These are phyloP conservation scores for Nomada ferruginata DNA, from an alignment of 2,888 invertebrate species.

Conservation along the genomic window DNA sequence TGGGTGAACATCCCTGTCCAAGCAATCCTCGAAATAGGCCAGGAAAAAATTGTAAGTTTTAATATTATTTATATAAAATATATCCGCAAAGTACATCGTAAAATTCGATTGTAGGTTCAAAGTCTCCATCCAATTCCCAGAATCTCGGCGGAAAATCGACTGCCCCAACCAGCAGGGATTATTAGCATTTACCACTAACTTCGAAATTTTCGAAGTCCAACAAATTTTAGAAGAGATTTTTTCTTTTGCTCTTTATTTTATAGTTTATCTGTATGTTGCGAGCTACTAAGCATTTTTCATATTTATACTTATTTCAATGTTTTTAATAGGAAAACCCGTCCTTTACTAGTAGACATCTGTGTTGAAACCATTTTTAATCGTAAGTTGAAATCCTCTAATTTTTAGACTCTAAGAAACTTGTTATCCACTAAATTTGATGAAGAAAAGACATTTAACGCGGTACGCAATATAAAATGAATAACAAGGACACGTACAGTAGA, in stretches of 20 bases:
- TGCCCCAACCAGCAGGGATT: constrained; percentile 81
- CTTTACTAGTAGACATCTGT: constrained; percentile 69
- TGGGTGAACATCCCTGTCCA: constrained; percentile 86
- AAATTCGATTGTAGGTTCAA: constrained; percentile 73
- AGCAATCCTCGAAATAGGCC: constrained; percentile 81
- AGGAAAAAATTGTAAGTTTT: constrained; percentile 77
- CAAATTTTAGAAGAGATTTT: constrained; percentile 67
- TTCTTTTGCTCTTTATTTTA: constrained; percentile 70
- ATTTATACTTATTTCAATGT: constrained; percentile 74
- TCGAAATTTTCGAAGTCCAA: constrained; percentile 57
- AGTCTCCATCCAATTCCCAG: constrained; percentile 81
- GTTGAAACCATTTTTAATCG: constrained; percentile 54
- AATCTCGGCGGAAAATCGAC: constrained; percentile 80
- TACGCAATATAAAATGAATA: constrained; percentile 27
- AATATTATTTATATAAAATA: not conserved
- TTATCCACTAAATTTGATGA: constrained; percentile 43
- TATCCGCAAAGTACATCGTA: not conserved
- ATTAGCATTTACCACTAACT: constrained; percentile 72
- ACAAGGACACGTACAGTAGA: constrained; percentile 32
- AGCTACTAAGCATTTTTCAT: constrained; percentile 76
- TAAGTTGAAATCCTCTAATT: constrained; percentile 57
- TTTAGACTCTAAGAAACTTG: constrained; percentile 53
- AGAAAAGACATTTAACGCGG: constrained; percentile 7
- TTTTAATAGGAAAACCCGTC: constrained; percentile 78
- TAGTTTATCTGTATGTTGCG: constrained; percentile 77